Percentiles rank a stretch among this genome's conserved stretches.
phyloP scores from a whole-genome alignment of 2,797 vertebrate species.

The Halcyon badia region DNA sequence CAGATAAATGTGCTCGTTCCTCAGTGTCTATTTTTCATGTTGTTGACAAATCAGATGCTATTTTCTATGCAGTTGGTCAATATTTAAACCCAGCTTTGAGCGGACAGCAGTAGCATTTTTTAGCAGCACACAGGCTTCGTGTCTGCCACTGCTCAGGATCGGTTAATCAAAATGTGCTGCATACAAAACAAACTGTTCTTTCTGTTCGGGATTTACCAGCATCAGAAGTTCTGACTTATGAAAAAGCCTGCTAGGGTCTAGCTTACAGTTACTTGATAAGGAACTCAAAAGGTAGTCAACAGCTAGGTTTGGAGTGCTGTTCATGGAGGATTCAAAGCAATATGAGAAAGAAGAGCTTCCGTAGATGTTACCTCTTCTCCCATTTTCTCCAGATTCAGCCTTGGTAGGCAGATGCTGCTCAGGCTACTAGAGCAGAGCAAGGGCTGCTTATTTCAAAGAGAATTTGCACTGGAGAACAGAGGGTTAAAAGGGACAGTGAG shows the following conservation, averaged over 20 bases:
- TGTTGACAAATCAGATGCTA: slow-evolving; percentile 5
- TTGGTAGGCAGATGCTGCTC: not conserved
- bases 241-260: not conserved
- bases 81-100: slow-evolving; percentile 1
- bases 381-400: not conserved
- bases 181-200: not conserved
- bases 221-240: not conserved
- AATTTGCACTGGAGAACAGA: not conserved
- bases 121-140: not conserved
- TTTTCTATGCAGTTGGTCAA: not conserved
- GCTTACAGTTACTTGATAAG: not conserved
- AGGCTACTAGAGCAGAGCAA: not conserved
- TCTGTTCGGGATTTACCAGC: not conserved
- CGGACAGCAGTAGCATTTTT: not conserved
- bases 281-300: not conserved
- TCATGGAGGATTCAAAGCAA: not conserved
- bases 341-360: not conserved
- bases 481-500: not conserved
- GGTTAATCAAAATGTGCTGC: not conserved
- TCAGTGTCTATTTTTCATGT: not conserved
- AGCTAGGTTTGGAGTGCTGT: not conserved
- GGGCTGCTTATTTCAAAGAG: not conserved
- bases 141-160: not conserved
- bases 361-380: not conserved
- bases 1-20: not conserved